phyloP scores from a whole-genome alignment of 2,888 invertebrate genomes.

The Netelia melanura region DNA sequence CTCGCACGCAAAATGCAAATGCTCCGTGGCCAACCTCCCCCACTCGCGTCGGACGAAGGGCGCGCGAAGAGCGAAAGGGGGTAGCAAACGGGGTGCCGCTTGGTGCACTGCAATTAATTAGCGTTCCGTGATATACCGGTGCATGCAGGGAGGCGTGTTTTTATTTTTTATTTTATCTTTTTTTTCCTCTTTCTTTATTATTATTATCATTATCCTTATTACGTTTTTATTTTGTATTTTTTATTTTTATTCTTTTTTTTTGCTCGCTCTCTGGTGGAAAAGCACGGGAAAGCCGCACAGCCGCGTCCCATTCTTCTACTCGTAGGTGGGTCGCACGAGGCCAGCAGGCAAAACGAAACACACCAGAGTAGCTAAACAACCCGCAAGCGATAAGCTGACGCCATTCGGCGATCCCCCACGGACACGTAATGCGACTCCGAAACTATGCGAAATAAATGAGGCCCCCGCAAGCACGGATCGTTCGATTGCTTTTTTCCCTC shows the following conservation, averaged over 20 bases:
- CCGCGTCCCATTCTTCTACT: neutral
- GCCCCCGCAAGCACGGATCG: constrained; percentile 41
- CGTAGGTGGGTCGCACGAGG: neutral
- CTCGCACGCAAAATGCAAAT: constrained; percentile 83
- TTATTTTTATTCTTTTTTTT: constrained; percentile 25
- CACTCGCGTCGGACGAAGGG: neutral
- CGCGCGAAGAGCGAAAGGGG: constrained; percentile 56
- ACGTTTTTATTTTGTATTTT: constrained; percentile 63
- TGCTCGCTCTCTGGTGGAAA: constrained; percentile 26
- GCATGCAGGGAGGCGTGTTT: constrained; percentile 80
- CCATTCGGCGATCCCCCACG: constrained; percentile 75
- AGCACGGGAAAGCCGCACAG: constrained; percentile 18
- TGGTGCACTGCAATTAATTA: constrained; percentile 82
- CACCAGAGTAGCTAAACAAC: constrained; percentile 57
- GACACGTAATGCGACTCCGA: constrained; percentile 68
- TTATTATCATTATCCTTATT: too few species aligned
- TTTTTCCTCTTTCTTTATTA: constrained; percentile 25
- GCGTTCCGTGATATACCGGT: constrained; percentile 81
- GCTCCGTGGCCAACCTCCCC: constrained; percentile 52
- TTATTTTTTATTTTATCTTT: constrained; percentile 46
- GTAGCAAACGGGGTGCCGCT: constrained; percentile 74
- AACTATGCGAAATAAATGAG: constrained; percentile 67
- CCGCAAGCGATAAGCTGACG: constrained; percentile 78
- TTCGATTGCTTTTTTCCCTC: constrained; percentile 29
- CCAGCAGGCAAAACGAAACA: constrained; percentile 13